Evolutionary conservation across 2,888 invertebrate genomes (phyloP).

Genomic region (Anorthoa munda): DNA sequence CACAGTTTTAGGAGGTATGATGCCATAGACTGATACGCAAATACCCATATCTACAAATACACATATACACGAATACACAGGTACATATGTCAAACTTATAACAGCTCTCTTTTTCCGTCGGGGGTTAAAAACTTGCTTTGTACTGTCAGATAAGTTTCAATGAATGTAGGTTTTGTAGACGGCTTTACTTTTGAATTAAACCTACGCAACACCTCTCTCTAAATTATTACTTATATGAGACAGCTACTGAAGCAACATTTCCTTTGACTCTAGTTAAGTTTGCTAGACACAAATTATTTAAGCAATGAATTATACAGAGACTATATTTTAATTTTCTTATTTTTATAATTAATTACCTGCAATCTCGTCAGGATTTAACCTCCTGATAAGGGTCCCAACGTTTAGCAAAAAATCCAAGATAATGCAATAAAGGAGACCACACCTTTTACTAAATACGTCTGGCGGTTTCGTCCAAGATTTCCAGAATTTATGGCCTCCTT

Average conservation of each 20-base stretch:
- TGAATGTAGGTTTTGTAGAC: too few relatives aligned
- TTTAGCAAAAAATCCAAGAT: slow-evolving; percentile 33
- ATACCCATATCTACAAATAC: too few relatives aligned
- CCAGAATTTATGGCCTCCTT: slow-evolving; percentile 72
- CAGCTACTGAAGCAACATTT: neutral
- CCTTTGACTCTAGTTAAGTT: neutral
- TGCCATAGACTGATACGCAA: too few relatives aligned
- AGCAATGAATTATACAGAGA: too few relatives aligned
- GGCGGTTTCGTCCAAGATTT: slow-evolving; percentile 40
- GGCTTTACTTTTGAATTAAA: too few relatives aligned
- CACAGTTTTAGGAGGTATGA: too few relatives aligned
- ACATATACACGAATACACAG: too few relatives aligned
- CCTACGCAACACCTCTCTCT: too few relatives aligned
- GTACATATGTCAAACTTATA: too few relatives aligned
- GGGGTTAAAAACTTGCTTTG: too few relatives aligned
- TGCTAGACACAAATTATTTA: neutral
- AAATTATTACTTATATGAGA: neutral
- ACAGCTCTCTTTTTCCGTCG: too few relatives aligned
- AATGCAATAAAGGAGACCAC: slow-evolving; percentile 43
- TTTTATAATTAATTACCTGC: slow-evolving; percentile 19
- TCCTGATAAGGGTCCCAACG: slow-evolving; percentile 20
- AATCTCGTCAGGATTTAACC: neutral
- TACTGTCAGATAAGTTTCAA: too few relatives aligned
- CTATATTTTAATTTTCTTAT: neutral
- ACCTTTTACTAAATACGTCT: slow-evolving; percentile 42